Evolutionary conservation across 2,113 vertebrate species (phyloP).

Genomic region (Pterocles gutturalis): DNA sequence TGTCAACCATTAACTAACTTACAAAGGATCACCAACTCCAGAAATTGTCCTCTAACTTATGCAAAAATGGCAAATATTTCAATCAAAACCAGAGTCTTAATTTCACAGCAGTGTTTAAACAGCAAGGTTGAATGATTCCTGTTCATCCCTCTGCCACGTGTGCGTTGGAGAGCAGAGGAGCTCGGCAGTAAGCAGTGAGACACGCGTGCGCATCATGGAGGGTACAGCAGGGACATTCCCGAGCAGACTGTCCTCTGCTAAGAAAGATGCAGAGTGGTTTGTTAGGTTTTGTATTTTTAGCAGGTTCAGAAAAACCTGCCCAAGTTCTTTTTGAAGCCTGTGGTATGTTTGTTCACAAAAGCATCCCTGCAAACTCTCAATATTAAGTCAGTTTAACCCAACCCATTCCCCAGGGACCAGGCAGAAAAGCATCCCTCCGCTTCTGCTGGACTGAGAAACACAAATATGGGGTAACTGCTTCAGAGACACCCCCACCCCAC

Average conservation of each 20-base stretch:
- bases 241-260: not conserved
- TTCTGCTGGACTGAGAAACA: not conserved
- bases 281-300: slow-evolving; percentile 19
- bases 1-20: slow-evolving; percentile 56
- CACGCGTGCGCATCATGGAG: fast-evolving
- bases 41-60: slow-evolving; percentile 45
- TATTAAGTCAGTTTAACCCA: not conserved
- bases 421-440: not conserved
- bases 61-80: slow-evolving; percentile 47
- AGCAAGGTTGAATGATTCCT: not conserved
- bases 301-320: slow-evolving; percentile 18
- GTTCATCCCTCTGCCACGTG: not conserved
- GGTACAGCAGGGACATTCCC: fast-evolving
- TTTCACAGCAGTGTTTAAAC: slow-evolving; percentile 49
- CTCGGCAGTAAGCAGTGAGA: not conserved
- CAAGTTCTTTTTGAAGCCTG: slow-evolving; percentile 24
- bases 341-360: not conserved
- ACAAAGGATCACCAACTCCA: slow-evolving; percentile 47
- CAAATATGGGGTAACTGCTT: fast-evolving
- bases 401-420: not conserved
- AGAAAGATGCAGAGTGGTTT: not conserved
- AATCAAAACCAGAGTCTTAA: slow-evolving; percentile 25
- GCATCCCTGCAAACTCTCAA: not conserved
- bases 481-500: not conserved
- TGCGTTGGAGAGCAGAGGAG: not conserved